Evolutionary conservation across 1,140 invertebrate genomes (phyloP).

Genomic region (Parapsyche elsis): DNA sequence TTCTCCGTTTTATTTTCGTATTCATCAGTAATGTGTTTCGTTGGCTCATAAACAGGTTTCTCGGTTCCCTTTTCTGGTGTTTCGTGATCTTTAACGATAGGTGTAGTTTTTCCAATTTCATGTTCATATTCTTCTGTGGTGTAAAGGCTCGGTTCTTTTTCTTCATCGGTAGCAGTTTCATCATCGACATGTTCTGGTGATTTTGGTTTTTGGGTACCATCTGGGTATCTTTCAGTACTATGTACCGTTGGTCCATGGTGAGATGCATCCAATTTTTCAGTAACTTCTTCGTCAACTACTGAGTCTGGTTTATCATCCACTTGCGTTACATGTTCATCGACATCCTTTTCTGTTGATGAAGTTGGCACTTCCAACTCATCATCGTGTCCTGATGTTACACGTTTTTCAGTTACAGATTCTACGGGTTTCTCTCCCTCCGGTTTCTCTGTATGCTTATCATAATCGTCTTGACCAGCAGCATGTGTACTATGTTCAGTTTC

Average conservation of each 20-base stretch:
- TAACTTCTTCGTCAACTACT: conserved; percentile 14
- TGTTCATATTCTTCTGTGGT: neutral
- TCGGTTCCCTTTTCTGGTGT: neutral
- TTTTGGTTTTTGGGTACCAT: conserved; percentile 3
- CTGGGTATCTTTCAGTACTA: neutral
- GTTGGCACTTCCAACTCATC: neutral
- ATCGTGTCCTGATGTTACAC: neutral
- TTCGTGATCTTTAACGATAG: neutral
- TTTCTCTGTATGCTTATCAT: too few species aligned
- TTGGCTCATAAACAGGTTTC: conserved; percentile 20
- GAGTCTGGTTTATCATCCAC: neutral
- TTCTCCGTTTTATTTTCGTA: neutral
- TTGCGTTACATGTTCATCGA: neutral
- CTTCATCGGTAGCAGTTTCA: neutral
- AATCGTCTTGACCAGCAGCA: too few species aligned
- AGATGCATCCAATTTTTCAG: conserved; percentile 27
- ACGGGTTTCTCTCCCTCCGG: too few species aligned
- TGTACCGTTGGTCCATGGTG: neutral
- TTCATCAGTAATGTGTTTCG: conserved; percentile 37
- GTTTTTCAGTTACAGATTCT: too few species aligned
- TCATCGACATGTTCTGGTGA: neutral
- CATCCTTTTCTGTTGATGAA: neutral
- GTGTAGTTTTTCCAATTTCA: neutral
- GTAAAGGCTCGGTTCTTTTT: neutral
- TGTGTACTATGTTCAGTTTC: too few species aligned